Evolutionary conservation across 2,113 vertebrate species (phyloP), one percentile per base, ranked within the genome.

Genomic region (Nematolebias whitei): DNA sequence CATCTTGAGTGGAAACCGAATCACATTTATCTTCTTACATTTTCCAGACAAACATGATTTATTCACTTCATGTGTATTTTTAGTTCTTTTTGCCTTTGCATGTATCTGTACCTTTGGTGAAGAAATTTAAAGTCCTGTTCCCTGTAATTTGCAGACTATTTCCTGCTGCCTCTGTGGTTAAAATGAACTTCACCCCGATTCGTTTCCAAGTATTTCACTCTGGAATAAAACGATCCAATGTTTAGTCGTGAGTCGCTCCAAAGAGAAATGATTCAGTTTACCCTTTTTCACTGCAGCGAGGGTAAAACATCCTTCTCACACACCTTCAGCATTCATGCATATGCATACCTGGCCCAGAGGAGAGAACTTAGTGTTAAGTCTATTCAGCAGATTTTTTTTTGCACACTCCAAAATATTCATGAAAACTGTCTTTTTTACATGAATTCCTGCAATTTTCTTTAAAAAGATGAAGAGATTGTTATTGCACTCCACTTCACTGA

Each of bases 401-500:
- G 48, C 14, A 32, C 49, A 29, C 55, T 38, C 48, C 32, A 32
- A 71, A 69, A 71, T 56, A n/a, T 2, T 39, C 22, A 38, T 49
- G 14, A 62, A 49, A 62, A 23, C 19, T 23, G 45, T 12, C 3
- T n/a, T 5, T 13, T 61, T 51, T 40, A 29, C 48, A 7, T 32
- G 18, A 47, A 62, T 23, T 49, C 45, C 13, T 39, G 14, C 56
- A 32, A 6, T 52, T 73, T 69, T 40, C 2, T 4, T n/a, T 22
- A 40, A 52, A 69, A 66, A 56, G 53, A 63, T 35, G 53, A 53
- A 76, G 56, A 26, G 64, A 59, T 52, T 75, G 69, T 71, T 72
- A 63, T 65, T 63, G 38, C 70, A 63, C 15, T 32, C 18, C 64
- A 64, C 76, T 77, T 57, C 68, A 76, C 47, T 55, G 59, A 60